These are phyloP conservation scores for Drosophila triauraria DNA, from an alignment of 1,140 invertebrate genomes.

Conservation along the genomic window DNA sequence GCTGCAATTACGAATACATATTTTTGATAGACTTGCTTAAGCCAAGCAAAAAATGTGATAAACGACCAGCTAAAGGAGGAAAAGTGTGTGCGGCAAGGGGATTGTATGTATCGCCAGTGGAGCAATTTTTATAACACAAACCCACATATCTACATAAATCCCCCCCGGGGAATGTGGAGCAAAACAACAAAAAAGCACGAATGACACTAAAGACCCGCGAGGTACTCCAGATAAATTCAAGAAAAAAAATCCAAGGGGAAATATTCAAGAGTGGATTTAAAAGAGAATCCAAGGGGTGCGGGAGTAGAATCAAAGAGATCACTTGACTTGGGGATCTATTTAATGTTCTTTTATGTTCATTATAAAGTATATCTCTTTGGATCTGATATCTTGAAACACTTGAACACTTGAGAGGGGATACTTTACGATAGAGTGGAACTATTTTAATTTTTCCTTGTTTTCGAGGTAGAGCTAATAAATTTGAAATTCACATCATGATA, in stretches of 20 bases:
- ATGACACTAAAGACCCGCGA: not conserved
- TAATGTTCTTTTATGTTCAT: not conserved
- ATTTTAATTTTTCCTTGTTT: too few species aligned
- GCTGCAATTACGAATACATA: constrained; percentile 67
- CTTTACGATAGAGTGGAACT: not conserved
- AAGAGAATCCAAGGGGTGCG: not conserved
- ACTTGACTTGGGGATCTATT: constrained; percentile 22
- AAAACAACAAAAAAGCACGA: constrained; percentile 3
- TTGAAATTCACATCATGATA: too few species aligned
- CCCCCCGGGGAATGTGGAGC: constrained; percentile 16
- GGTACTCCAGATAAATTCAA: constrained; percentile 18
- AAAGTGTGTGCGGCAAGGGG: constrained; percentile 4
- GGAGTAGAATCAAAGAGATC: not conserved
- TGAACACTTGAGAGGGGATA: not conserved
- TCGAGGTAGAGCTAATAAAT: too few species aligned
- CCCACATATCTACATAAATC: constrained; percentile 40
- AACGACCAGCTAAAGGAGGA: constrained; percentile 50
- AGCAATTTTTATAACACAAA: constrained; percentile 49
- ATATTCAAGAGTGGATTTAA: constrained; percentile 9
- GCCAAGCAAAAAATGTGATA: constrained; percentile 51
- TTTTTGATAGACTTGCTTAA: constrained; percentile 60
- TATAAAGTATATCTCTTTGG: not conserved
- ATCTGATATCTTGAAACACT: not conserved
- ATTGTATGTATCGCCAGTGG: constrained; percentile 29
- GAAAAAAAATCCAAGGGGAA: constrained; percentile 6